These are phyloP conservation scores for Sardinella longiceps DNA, from an alignment of 2,797 vertebrate genomes.

Conservation along the genomic window DNA sequence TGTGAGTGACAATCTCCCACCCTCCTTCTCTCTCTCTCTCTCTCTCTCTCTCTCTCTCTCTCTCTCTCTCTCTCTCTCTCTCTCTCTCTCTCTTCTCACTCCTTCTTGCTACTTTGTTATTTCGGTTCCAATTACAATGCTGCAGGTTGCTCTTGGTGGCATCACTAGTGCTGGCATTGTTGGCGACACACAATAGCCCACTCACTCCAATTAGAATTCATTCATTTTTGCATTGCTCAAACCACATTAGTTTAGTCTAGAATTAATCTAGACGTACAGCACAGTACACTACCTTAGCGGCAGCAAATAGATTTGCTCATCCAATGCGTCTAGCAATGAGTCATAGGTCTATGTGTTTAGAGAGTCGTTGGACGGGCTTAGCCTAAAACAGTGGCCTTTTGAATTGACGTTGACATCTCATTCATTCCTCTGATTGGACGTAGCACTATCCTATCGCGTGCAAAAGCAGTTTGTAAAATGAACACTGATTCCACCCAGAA, in stretches of 20 bases:
- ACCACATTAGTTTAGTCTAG: neutral
- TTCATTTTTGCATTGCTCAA: neutral
- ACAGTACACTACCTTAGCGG: no score
- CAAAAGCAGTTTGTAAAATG: no score
- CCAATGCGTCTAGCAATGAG: no score
- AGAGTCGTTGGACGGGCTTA: no score
- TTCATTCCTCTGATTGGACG: no score
- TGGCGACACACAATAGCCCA: neutral
- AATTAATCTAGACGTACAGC: no score
- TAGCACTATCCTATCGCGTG: no score
- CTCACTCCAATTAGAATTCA: neutral
- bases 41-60: neutral
- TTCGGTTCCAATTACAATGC: neutral
- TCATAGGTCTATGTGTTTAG: no score
- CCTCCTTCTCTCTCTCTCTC: conserved; percentile 3
- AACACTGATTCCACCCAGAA: no score
- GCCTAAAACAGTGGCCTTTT: no score
- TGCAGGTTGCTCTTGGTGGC: neutral
- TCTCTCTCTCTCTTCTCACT: neutral
- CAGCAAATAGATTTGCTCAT: no score
- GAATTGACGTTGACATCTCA: no score
- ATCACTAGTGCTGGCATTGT: neutral
- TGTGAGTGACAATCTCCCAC: neutral
- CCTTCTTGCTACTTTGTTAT: neutral
- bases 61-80: neutral